A percentile compares a stretch with the other conserved stretches of the same genome.
Evolutionary conservation across 1,140 invertebrate species (phyloP).

Genomic region (Ostrea edulis): DNA sequence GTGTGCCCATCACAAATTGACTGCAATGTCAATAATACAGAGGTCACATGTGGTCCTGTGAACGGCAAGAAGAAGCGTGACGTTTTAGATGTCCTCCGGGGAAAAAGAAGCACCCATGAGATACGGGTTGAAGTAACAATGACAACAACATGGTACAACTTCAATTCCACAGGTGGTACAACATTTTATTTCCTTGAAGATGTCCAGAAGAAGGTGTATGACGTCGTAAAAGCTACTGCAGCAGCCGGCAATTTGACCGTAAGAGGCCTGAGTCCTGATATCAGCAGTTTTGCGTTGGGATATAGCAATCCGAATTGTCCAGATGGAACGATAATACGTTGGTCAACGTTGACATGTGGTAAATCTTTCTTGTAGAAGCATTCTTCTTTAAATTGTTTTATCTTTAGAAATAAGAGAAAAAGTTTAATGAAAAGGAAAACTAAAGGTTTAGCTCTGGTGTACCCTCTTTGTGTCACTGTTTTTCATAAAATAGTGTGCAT

Average conservation of each 20-base stretch:
- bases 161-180: background rate
- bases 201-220: background rate
- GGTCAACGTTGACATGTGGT: background rate
- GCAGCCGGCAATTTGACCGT: background rate
- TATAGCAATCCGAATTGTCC: background rate
- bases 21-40: constrained; percentile 29
- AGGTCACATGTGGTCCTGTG: background rate
- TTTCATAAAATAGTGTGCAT: too few species aligned
- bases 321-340: background rate
- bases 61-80: background rate
- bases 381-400: too few species aligned
- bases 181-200: constrained; percentile 24
- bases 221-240: background rate
- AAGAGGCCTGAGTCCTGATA: background rate
- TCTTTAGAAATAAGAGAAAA: too few species aligned
- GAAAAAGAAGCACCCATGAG: background rate
- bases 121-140: background rate
- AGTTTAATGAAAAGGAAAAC: too few species aligned
- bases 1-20: background rate
- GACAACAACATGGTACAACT: background rate
- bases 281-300: background rate
- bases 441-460: too few species aligned
- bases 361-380: background rate
- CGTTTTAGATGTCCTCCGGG: background rate
- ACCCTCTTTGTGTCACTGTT: too few species aligned